Percentiles rank a stretch among this genome's conserved stretches.
Evolutionary conservation across 2,888 invertebrate species (phyloP).

Genomic region (Leptinotarsa peninsularis): DNA sequence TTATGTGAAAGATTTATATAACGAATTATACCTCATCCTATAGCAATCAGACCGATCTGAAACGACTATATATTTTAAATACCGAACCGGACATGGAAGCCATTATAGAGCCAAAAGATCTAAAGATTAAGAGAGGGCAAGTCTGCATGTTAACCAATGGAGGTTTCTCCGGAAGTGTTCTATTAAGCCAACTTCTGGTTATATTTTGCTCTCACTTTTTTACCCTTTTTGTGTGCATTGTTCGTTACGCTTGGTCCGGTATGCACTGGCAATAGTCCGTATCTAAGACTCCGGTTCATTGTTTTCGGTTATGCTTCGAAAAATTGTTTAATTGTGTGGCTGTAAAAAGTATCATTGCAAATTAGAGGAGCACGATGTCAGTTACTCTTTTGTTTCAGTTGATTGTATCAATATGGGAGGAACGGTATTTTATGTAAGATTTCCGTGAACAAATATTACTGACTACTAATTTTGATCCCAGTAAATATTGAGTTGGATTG

Average conservation of each 20-base stretch:
- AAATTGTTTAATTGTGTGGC: conserved; percentile 9
- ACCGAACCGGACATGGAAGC: conserved; percentile 31
- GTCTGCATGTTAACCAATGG: conserved; percentile 19
- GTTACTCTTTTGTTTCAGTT: conserved; percentile 12
- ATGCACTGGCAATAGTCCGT: background rate
- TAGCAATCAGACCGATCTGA: background rate
- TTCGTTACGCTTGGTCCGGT: background rate
- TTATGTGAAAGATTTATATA: no score
- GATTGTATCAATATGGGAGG: background rate
- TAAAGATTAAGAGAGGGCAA: conserved; percentile 32
- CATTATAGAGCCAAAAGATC: conserved; percentile 29
- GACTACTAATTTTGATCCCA: no score
- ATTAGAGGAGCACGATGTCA: conserved; percentile 7
- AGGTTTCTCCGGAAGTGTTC: conserved; percentile 6
- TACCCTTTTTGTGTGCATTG: background rate
- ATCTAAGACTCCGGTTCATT: conserved; percentile 1
- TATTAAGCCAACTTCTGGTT: conserved; percentile 16
- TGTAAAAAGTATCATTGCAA: conserved; percentile 17
- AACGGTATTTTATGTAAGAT: no score
- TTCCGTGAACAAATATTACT: no score
- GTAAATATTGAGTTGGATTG: no score
- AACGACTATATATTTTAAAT: background rate
- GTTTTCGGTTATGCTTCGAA: conserved; percentile 5
- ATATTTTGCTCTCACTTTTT: conserved; percentile 6
- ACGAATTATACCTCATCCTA: background rate